These are phyloP conservation scores for Ectemnius lituratus DNA, from an alignment of 2,888 invertebrate species.

Conservation along the genomic window DNA sequence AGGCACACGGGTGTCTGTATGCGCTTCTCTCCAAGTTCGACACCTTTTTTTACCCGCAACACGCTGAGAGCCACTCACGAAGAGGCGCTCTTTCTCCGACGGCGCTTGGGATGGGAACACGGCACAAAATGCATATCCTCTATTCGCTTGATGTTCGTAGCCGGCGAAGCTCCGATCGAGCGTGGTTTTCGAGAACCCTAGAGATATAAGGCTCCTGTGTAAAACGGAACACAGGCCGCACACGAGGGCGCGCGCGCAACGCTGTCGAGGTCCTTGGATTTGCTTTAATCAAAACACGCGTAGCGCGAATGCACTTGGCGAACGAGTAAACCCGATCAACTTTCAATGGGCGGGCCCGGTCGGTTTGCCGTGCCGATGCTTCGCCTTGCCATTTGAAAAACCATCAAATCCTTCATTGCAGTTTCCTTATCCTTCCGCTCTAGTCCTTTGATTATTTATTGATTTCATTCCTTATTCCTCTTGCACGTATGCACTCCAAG, in stretches of 20 bases:
- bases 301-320: constrained; percentile 37
- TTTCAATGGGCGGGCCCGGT: constrained; percentile 57
- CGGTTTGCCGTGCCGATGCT: constrained; percentile 57
- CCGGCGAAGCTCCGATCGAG: constrained; percentile 61
- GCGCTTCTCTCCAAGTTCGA: too few relatives aligned
- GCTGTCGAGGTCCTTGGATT: constrained; percentile 36
- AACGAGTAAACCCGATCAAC: constrained; percentile 44
- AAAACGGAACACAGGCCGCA: constrained; percentile 4
- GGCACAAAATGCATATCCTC: constrained; percentile 75
- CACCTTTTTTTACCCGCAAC: constrained; percentile 20
- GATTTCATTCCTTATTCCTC: too few relatives aligned
- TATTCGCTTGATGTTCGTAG: constrained; percentile 67
- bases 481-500: too few relatives aligned
- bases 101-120: constrained; percentile 70
- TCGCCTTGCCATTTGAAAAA: background rate
- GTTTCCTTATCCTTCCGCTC: background rate
- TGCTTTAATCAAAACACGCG: constrained; percentile 67
- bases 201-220: background rate
- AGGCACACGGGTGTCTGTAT: too few relatives aligned
- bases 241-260: constrained; percentile 26
- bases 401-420: background rate
- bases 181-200: constrained; percentile 17
- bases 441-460: background rate
- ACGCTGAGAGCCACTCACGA: constrained; percentile 17
- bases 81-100: constrained; percentile 35